Conservation (phyloP, 2,113 vertebrate species). For the Perca schrenkii region DNA sequence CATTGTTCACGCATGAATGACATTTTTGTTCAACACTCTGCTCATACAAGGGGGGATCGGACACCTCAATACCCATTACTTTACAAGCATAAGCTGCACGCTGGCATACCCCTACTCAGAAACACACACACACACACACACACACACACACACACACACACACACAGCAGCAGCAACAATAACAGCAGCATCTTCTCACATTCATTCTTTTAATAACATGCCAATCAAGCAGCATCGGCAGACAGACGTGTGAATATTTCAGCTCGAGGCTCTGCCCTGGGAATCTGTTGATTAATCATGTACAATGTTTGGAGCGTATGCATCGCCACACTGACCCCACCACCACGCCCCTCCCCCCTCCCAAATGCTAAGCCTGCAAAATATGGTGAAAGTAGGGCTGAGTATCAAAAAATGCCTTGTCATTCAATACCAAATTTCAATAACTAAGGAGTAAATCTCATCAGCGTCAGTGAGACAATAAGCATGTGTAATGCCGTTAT, state of each 20-base stretch:
- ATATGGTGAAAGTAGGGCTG: neutral
- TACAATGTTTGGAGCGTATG: constrained; percentile 32
- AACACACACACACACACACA: neutral
- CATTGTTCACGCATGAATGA: neutral
- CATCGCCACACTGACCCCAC: constrained; percentile 1
- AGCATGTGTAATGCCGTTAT: too few relatives aligned
- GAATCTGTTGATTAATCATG: constrained; percentile 55
- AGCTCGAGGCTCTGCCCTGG: constrained; percentile 19
- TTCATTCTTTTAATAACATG: constrained; percentile 54
- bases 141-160: too few relatives aligned
- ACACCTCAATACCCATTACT: constrained; percentile 19
- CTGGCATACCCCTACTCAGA: neutral
- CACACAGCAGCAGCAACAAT: constrained; percentile 16
- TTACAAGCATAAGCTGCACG: neutral
- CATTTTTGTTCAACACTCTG: constrained; percentile 3
- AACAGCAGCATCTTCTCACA: constrained; percentile 16
- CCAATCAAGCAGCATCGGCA: constrained; percentile 50
- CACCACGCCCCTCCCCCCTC: too few relatives aligned
- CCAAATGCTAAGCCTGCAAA: constrained; percentile 2
- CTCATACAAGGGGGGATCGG: constrained; percentile 9
- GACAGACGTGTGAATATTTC: constrained; percentile 58
- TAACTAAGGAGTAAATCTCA: too few relatives aligned
- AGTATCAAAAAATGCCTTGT: too few relatives aligned
- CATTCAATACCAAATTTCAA: too few relatives aligned
- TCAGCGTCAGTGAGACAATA: too few relatives aligned